Base-by-base conservation (phyloP, 2,113 vertebrate genomes). In the Crotalus tigris region DNA sequence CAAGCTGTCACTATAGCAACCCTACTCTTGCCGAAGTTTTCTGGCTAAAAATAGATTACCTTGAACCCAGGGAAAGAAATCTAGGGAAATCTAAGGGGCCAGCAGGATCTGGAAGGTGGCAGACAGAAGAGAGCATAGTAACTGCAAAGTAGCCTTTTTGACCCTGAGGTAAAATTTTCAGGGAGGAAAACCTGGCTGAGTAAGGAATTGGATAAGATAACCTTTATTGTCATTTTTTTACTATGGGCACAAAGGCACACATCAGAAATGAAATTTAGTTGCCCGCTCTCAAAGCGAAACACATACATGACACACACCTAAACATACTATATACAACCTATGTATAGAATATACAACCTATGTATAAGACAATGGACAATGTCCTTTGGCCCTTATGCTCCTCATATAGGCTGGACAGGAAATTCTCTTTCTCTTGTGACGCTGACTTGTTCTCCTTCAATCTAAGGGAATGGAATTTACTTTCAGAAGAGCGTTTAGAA, bases 21-120 rank as follows among this genome's bases (percentile, higher is more conserved):
- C 92, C 91, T 96, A 95, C 94, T 91, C 95, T 96, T 89, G 92
- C 81, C 96, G 93, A 95, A 96, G 94, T 69, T 85, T 94, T 90
- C 33, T 19, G 64, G 49, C 97, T 98, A 98, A 98, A 98, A 97
- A 98, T 98, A 98, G 95, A 96, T 96, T 96, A 97, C 96, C 97
- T 98, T 97, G 96, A 96, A 96, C 97, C 95, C 94, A 61, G 44
- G 93, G 93, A 94, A 95, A 93, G 93, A 92, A 96, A 95, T 92
- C 94, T 88, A 94, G 91, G 94, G 92, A 96, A 97, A 95, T 93
- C 95, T 24, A 93, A 95, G 92, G 87, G 92, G 94, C 54, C 92
- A 93, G 75, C 6, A 58, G 61, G 0, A 92, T 4, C 57, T 0
- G 0, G 81, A 88, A 90, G 49, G 88, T 90, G 92, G 86, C 53